Conservation (phyloP, 2,113 vertebrate genomes). For the Trichomycterus rosablanca region DNA sequence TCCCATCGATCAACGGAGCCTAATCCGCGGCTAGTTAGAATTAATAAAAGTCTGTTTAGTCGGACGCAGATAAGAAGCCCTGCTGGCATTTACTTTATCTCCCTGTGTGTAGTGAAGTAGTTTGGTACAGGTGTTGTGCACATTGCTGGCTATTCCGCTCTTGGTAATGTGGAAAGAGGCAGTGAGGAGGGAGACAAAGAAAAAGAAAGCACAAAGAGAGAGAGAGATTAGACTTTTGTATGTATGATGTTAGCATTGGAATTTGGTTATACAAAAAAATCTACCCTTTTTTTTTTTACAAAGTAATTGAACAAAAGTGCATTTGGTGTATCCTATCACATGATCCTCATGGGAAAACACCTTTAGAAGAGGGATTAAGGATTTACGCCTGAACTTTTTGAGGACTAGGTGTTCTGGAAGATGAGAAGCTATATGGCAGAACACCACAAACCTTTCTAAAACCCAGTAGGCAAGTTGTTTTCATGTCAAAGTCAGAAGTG, state of each 20-base stretch:
- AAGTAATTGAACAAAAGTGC: neutral
- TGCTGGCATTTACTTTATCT: slow-evolving; percentile 12
- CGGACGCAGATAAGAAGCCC: slow-evolving; percentile 16
- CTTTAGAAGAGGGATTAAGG: slow-evolving; percentile 15
- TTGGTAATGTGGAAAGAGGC: neutral
- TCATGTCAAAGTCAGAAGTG: too few species aligned
- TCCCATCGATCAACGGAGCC: slow-evolving; percentile 22
- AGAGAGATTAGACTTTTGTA: neutral
- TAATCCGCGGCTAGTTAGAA: slow-evolving; percentile 11
- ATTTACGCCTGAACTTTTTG: neutral
- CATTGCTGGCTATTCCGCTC: slow-evolving; percentile 1
- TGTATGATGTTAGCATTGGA: slow-evolving; percentile 2
- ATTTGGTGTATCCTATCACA: slow-evolving; percentile 9
- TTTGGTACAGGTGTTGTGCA: slow-evolving; percentile 10
- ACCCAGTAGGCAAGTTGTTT: too few species aligned
- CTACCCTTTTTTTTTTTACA: slow-evolving; percentile 7
- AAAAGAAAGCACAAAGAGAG: neutral
- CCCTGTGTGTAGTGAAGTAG: neutral
- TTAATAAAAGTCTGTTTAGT: slow-evolving; percentile 30
- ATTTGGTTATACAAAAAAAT: slow-evolving; percentile 1
- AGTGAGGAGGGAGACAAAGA: neutral
- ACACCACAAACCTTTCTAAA: too few species aligned
- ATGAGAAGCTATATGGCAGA: neutral
- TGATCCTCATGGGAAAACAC: neutral
- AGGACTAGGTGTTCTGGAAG: slow-evolving; percentile 6